These are phyloP conservation scores for Apis mellifera DNA, from an alignment of 1,140 invertebrate genomes.

Conservation along the genomic window DNA sequence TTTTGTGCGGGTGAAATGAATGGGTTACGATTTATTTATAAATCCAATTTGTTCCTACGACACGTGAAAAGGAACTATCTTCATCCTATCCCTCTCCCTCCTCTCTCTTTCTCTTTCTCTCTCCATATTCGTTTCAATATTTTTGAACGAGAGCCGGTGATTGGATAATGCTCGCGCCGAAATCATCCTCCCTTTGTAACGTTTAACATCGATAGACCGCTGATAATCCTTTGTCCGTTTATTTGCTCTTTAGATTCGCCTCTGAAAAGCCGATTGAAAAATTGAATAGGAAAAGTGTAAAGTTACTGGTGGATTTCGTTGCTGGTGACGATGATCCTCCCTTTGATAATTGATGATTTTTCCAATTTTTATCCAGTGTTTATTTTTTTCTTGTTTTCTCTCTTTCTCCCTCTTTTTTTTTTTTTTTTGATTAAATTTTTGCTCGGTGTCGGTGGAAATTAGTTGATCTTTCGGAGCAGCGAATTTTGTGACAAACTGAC, in stretches of 20 bases:
- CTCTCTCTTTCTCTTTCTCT: neutral
- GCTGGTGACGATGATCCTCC: too few relatives aligned
- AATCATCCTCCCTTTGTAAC: constrained; percentile 14
- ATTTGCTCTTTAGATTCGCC: neutral
- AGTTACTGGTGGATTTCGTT: too few relatives aligned
- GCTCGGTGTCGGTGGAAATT: too few relatives aligned
- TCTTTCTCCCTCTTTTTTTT: too few relatives aligned
- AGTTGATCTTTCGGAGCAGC: too few relatives aligned
- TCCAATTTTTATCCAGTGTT: too few relatives aligned
- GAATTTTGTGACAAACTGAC: too few relatives aligned
- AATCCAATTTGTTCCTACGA: constrained; percentile 52
- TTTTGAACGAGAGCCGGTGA: constrained; percentile 38
- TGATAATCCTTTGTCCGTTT: constrained; percentile 21
- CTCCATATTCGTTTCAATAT: constrained; percentile 37
- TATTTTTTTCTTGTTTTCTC: too few relatives aligned
- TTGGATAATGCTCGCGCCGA: constrained; percentile 9
- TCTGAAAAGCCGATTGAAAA: neutral
- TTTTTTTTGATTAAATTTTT: too few relatives aligned
- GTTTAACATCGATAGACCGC: constrained; percentile 29
- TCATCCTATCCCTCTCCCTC: neutral
- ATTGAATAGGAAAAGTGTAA: neutral
- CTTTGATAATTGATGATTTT: too few relatives aligned
- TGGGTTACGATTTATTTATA: constrained; percentile 55
- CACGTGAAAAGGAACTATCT: constrained; percentile 21
- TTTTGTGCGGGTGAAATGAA: constrained; percentile 54